Evolutionary conservation across 2,797 vertebrate genomes (phyloP).

Genomic region (Dicrostonyx torquatus): DNA sequence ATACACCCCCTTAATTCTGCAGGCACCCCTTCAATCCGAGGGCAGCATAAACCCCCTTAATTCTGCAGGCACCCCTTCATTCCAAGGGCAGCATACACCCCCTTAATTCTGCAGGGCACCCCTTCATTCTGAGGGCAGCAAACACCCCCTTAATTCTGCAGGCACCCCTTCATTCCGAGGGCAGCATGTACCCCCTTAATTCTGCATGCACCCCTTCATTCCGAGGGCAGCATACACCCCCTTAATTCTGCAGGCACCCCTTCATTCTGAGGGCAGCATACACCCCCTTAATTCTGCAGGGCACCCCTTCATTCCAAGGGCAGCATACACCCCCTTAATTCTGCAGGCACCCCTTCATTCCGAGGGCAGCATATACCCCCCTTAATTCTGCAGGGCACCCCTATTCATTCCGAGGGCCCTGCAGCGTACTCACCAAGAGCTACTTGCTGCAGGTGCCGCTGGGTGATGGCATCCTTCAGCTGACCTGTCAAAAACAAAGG

Average conservation of each 20-base stretch:
- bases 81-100: too few relatives aligned
- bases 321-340: neutral
- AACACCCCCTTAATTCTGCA: too few relatives aligned
- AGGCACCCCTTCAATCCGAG: too few relatives aligned
- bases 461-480: slow-evolving; percentile 91
- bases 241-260: too few relatives aligned
- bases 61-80: too few relatives aligned
- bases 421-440: slow-evolving; percentile 87
- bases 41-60: too few relatives aligned
- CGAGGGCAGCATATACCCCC: neutral
- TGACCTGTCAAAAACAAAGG: slow-evolving; percentile 86
- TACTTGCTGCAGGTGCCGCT: slow-evolving; percentile 89
- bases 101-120: too few relatives aligned
- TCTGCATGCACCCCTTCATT: neutral
- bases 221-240: slow-evolving; percentile 81
- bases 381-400: too few relatives aligned
- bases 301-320: slow-evolving; percentile 55
- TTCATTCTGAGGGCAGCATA: neutral
- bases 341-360: neutral
- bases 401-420: neutral
- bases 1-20: too few relatives aligned
- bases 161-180: too few relatives aligned
- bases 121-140: too few relatives aligned
- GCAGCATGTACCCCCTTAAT: too few relatives aligned
- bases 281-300: slow-evolving; percentile 73